Evolutionary conservation across 2,797 vertebrate species (phyloP).

Genomic region (Enteromius thamalakanensis): DNA sequence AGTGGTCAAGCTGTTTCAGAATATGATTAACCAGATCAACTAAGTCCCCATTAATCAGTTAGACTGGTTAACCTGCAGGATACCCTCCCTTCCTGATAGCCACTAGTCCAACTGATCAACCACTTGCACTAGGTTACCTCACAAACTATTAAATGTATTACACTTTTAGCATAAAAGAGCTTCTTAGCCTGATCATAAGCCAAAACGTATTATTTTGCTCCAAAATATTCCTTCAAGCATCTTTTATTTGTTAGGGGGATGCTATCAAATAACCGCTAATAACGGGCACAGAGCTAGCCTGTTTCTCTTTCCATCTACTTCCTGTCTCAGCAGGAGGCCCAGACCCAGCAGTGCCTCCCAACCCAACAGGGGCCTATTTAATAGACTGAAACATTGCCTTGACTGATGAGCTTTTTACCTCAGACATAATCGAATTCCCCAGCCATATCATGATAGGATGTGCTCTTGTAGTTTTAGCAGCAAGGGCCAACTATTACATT

Average conservation of each 20-base stretch:
- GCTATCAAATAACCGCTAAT: slow-evolving; percentile 24
- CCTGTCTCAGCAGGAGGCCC: slow-evolving; percentile 20
- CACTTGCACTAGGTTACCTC: neutral
- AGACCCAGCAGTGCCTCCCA: slow-evolving; percentile 16
- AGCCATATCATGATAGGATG: slow-evolving; percentile 53
- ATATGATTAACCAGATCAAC: neutral
- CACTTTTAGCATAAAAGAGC: neutral
- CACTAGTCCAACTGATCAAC: neutral
- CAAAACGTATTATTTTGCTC: neutral
- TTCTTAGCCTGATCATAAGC: neutral
- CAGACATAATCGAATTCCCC: slow-evolving; percentile 59
- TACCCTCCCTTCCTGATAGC: neutral
- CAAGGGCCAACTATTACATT: slow-evolving; percentile 45
- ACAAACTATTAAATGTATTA: neutral
- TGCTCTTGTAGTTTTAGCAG: slow-evolving; percentile 45
- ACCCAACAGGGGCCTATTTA: slow-evolving; percentile 47
- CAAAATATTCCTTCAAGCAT: neutral
- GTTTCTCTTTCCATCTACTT: slow-evolving; percentile 28
- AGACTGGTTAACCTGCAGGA: neutral
- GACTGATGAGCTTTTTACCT: slow-evolving; percentile 64
- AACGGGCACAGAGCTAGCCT: slow-evolving; percentile 4
- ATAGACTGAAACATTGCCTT: slow-evolving; percentile 60
- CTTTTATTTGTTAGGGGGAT: slow-evolving; percentile 37
- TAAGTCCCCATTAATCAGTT: neutral
- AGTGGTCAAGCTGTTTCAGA: neutral